These are phyloP conservation scores for Ornithoptera priamus DNA, from an alignment of 2,888 invertebrate species.

Conservation along the genomic window DNA sequence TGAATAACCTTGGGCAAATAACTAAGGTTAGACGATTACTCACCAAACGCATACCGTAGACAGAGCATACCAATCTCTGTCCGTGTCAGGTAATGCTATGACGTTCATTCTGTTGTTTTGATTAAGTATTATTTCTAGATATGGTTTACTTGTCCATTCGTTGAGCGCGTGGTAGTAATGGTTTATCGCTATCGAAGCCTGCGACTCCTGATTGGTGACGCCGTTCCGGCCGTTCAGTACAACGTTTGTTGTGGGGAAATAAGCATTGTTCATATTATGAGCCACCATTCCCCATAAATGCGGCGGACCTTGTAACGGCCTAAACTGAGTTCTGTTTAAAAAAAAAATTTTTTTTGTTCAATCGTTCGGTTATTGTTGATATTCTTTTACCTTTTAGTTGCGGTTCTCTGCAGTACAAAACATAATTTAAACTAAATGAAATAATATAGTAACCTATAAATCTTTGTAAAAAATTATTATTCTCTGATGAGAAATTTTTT, in stretches of 20 bases:
- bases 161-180: constrained; percentile 49
- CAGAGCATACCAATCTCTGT: constrained; percentile 59
- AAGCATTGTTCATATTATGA: constrained; percentile 55
- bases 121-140: constrained; percentile 50
- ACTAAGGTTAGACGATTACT: constrained; percentile 37
- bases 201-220: constrained; percentile 46
- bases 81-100: constrained; percentile 61
- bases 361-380: no score
- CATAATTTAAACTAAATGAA: neutral
- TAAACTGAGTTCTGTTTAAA: constrained; percentile 50
- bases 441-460: no score
- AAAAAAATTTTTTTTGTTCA: neutral
- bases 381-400: neutral
- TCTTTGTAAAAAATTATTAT: no score
- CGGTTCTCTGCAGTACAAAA: neutral
- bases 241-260: constrained; percentile 51
- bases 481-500: no score
- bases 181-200: constrained; percentile 56
- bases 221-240: constrained; percentile 50
- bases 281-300: constrained; percentile 65
- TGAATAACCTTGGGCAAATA: neutral
- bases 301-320: constrained; percentile 49
- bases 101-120: constrained; percentile 58
- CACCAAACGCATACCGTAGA: constrained; percentile 69
- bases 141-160: constrained; percentile 59